Percentiles rank a stretch among this genome's conserved stretches.
These are phyloP conservation scores for Toxostoma redivivum DNA, from an alignment of 2,113 vertebrate genomes.

Conservation along the genomic window DNA sequence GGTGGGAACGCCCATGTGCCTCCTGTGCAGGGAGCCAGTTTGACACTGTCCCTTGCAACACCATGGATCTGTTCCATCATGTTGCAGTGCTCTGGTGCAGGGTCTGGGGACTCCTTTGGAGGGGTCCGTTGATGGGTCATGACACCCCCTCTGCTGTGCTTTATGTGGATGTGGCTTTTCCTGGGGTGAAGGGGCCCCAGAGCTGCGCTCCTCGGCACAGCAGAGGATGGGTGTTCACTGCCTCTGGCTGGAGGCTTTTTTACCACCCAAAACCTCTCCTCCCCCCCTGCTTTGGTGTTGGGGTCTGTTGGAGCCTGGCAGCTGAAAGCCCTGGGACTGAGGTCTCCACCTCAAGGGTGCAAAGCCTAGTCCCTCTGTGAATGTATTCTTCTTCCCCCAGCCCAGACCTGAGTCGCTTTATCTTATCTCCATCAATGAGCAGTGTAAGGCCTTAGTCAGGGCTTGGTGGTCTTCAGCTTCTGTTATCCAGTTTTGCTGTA, in stretches of 20 bases:
- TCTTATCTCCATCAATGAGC: background rate
- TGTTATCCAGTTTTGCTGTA: background rate
- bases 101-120: background rate
- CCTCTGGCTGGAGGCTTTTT: background rate
- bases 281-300: no score
- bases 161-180: background rate
- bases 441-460: background rate
- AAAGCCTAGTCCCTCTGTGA: background rate
- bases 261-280: background rate
- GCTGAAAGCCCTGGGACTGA: background rate
- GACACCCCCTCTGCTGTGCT: background rate
- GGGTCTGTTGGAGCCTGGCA: background rate
- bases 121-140: background rate
- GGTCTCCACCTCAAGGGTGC: background rate
- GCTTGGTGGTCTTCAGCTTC: background rate
- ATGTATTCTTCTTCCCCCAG: background rate
- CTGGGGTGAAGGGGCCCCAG: background rate
- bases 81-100: background rate
- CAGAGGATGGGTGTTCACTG: background rate
- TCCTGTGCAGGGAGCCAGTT: background rate
- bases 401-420: background rate
- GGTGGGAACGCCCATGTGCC: fast-evolving
- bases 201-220: background rate
- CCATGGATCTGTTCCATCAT: background rate
- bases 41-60: background rate